Base-by-base conservation (phyloP, 2,888 invertebrate genomes). In the Lasioglossum villosulum region DNA sequence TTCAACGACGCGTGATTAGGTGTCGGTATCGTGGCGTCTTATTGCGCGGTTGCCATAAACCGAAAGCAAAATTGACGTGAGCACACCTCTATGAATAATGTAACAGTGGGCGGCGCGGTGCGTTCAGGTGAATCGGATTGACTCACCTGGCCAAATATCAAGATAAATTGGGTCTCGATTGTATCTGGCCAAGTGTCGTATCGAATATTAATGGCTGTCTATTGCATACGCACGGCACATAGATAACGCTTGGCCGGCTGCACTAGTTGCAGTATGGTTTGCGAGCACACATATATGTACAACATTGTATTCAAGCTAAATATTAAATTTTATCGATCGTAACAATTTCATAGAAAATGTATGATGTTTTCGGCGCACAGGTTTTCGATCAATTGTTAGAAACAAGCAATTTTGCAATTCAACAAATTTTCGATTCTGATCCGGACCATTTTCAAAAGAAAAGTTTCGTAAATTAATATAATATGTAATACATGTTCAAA, bases 161-260 rank as follows among this genome's bases (percentile, higher is more conserved):
- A 80, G 83, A 84, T 80, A 83, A 90, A 88, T 88, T 77, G 78
- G 85, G 82, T 83, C 78, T 81, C 82, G 88, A 87, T 88, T 77
- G 74, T 90, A 90, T 90, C 85, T 79, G 78, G 16, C 48, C n/a
- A 83, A 80, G 82, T 83, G 68, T 68, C 56, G 42, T 73, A 48
- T 48, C 75, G 90, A 88, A 90, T 90, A 88, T 90, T 90, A 87
- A 90, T 80, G 76, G 42, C 45, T 56, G 42, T 78, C 76, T 84
- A 68, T 76, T 66, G 80, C 84, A 75, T 39, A 39, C 68, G 23
- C 68, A 16, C n/a, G 19, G 14, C 39, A 16, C 63, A 66, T 30
- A 52, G 80, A 81, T 84, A 78, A 68, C 68, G 23, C 23, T n/a
- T n/a, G 37, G n/a, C 37, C 39, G 19, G 66, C 66, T 66, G 34